Percentiles rank a stretch among this genome's conserved stretches.
Conservation (phyloP, 1,140 invertebrate species). For the Drosophila equinoxialis region DNA sequence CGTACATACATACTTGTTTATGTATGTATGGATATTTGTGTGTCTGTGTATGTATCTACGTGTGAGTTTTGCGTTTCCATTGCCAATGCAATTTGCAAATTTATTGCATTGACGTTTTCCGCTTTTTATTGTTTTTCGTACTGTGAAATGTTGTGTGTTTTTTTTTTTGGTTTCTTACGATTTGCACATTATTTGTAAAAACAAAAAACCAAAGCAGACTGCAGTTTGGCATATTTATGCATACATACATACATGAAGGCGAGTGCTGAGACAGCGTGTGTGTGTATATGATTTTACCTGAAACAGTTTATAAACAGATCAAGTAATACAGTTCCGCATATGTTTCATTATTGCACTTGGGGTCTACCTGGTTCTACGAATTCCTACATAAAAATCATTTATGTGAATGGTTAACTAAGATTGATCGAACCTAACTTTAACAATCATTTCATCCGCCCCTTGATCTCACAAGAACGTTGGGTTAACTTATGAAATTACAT, state of each 20-base stretch:
- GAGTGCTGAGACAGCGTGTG: not conserved
- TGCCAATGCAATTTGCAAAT: conserved; percentile 72
- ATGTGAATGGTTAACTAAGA: too few relatives aligned
- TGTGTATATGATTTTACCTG: not conserved
- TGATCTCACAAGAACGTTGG: too few relatives aligned
- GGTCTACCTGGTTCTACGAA: too few relatives aligned
- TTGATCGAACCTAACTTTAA: too few relatives aligned
- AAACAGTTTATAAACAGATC: not conserved
- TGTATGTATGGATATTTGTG: conserved; percentile 21
- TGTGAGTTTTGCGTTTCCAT: conserved; percentile 56
- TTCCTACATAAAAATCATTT: too few relatives aligned
- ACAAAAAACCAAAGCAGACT: conserved; percentile 11
- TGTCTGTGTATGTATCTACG: conserved; percentile 32
- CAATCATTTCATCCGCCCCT: too few relatives aligned
- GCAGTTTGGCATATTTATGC: not conserved
- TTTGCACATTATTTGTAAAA: conserved; percentile 21
- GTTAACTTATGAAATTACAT: not conserved
- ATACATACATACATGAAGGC: not conserved
- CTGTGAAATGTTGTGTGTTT: conserved; percentile 9
- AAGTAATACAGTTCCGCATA: conserved; percentile 15
- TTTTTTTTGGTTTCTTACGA: conserved; percentile 28
- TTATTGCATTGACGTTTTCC: conserved; percentile 63
- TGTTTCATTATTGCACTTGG: conserved; percentile 14
- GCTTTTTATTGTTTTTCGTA: conserved; percentile 41
- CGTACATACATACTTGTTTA: conserved; percentile 30